A percentile compares a stretch with the other conserved stretches of the same genome.
phyloP scores from a whole-genome alignment of 1,140 invertebrate genomes.

The Ceratitis capitata region DNA sequence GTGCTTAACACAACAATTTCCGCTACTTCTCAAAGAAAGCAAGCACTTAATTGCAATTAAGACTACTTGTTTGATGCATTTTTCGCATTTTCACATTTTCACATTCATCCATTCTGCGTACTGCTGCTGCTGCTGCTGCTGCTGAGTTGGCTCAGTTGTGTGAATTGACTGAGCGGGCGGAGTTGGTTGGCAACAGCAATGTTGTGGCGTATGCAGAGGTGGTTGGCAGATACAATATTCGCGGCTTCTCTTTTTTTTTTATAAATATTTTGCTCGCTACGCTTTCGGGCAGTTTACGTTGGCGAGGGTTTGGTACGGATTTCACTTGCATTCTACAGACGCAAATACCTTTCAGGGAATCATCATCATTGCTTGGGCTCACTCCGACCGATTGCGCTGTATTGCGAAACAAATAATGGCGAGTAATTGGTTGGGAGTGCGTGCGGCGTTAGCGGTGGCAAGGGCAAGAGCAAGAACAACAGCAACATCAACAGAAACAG shows the following conservation, averaged over 20 bases:
- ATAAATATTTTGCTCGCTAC: not conserved
- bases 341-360: not conserved
- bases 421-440: not conserved
- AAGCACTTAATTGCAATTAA: slow-evolving; percentile 27
- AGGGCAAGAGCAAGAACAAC: not conserved
- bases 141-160: too few species aligned
- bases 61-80: slow-evolving; percentile 31
- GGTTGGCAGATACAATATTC: not conserved
- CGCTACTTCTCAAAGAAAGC: slow-evolving; percentile 24
- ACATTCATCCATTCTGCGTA: not conserved
- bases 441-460: not conserved
- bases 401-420: not conserved
- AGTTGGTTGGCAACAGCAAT: too few species aligned
- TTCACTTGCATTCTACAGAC: too few species aligned
- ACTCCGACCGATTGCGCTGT: not conserved
- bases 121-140: not conserved
- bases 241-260: not conserved
- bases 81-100: not conserved
- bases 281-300: not conserved
- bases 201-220: not conserved
- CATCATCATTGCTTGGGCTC: not conserved
- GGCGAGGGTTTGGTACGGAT: not conserved
- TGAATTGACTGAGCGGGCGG: too few species aligned
- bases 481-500: not conserved
- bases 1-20: slow-evolving; percentile 31